Base-by-base conservation (phyloP, 2,888 invertebrate genomes). In the Folsomia manolachei region DNA sequence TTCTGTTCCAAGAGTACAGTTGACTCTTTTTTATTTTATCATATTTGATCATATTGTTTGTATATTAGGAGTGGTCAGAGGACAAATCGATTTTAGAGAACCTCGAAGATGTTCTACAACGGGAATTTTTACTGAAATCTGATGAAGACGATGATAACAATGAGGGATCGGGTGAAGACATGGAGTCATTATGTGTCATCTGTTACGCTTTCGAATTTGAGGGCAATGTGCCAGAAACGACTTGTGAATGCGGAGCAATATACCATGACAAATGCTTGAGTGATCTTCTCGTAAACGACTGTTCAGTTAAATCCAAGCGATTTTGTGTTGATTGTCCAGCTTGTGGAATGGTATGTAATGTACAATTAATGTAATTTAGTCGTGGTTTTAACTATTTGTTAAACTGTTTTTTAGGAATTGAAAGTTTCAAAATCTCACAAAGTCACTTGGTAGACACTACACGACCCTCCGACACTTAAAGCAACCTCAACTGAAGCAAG, bases 211-310 rank as follows among this genome's bases (percentile, higher is more conserved):
- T 82, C 18, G 79, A 83, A 24, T 79, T 84, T n/a, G 81, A 84
- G 63, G 83, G 82, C 1, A 82, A 84, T 75, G 76, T 85, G 51
- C 85, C 85, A 0, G 84, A 84, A 70, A 80, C 84, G 63, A 78
- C 83, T 61, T 86, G 85, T 79, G 81, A 81, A 14, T 86, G 86
- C 79, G 83, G 82, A 68, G 82, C 83, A 51, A 78, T 79, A 64
- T 86, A 83, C 73, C 86, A 86, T 72, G 78, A 73, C 0, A 80
- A 82, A 21, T 86, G 86, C 79, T 81, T 86, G n/a, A 84, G 83
- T 79, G 83, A 85, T 82, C 84, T 85, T 81, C 80, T 72, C 72
- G 66, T 71, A 0, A 75, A 51, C 39, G 78, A 77, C 39, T 72
- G 73, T 26, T 60, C 60, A 1, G 66, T 62, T 39, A 72, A 72